Base-by-base conservation (phyloP, 2,888 invertebrate species). In the Chalcis sispes region DNA sequence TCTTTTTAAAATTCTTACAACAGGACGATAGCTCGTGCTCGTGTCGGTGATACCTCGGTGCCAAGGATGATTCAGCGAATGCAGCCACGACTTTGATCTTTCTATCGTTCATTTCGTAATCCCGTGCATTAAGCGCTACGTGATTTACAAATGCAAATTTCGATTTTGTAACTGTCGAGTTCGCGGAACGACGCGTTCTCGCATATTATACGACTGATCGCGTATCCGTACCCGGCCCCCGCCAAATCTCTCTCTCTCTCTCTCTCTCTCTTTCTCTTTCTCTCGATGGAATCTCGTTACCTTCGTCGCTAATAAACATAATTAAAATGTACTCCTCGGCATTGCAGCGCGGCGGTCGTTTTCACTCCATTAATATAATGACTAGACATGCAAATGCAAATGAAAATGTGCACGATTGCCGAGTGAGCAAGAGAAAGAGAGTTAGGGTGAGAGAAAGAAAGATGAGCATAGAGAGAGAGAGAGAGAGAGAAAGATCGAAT, bases 261-360 rank as follows among this genome's bases (percentile, higher is more conserved):
- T 42, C 70, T 5, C 20, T 42, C 36, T 77, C 69, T 67, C 65
- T 65, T 61, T 66, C 67, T 29, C 58, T 32, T 61, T 18, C 61
- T 71, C 64, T 79, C 81, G 80, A 83, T 84, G 79, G 80, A 84
- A 82, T 81, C 81, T 80, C 78, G 77, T 83, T 82, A 84, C 78
- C 80, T 81, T 76, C 75, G 74, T 75, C 77, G 67, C 79, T 80
- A 79, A 84, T 83, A 83, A 82, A 80, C 80, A 80, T 80, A 81
- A 83, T 84, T 82, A 82, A 82, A 83, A 79, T 74, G 74, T 79
- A 78, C 82, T 81, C 79, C 82, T 84, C 79, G 64, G 56, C 58
- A 69, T n/a, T 58, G 58, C 48, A 59, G 32, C 3, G 52, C 18
- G 23, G 13, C n/a, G 25, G 32, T 67, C 61, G 71, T 67, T 75